Base-by-base conservation (phyloP, 2,888 invertebrate genomes). In the Ceriagrion tenellum region DNA sequence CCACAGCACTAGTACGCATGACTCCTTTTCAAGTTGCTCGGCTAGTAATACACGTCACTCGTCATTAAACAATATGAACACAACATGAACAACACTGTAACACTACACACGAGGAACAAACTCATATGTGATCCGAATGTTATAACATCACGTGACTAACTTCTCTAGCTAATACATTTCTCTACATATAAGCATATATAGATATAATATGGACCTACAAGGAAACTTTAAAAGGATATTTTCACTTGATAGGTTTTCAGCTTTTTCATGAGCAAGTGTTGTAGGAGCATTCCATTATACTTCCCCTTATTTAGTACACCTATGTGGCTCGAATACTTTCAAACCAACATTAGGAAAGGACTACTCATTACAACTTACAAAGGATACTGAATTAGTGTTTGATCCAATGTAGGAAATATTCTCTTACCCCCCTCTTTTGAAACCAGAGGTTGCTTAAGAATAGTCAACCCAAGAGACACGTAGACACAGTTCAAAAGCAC, bases 121-220 rank as follows among this genome's bases (percentile, higher is more conserved):
- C 81, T 30, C 81, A 35, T n/a, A 81, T 35, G 13, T 81, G 81
- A 81, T 35, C 18, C 10, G 35, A 35, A 81, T 16, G 35, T 35
- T 35, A 10, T 26, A 69, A 69, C 69, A 69, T 69, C 35, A 81
- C 35, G 35, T 35, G 35, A 81, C 13, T 81, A 18, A 81, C 81
- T 81, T 81, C 12, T 81, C 81, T 81, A 81, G 18, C 0, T 81
- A 69, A 81, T 81, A 81, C 81, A 81, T 81, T 23, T 81, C 81
- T 81, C 81, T 81, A 81, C 81, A 81, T n/a, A 81, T n/a, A 81
- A 81, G 81, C 81, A 35, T 81, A 81, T 35, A 81, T 81, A 81
- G 81, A 16, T 81, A 35, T 35, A 8, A 35, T 81, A 81, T 16
- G n/a, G 30, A 35, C 35, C 35, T 35, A 35, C 81, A 81, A 30